A percentile compares a stretch with the other conserved stretches of the same genome.
Evolutionary conservation across 2,113 vertebrate genomes (phyloP).

Genomic region (Hypocryptadius cinnamomeus): DNA sequence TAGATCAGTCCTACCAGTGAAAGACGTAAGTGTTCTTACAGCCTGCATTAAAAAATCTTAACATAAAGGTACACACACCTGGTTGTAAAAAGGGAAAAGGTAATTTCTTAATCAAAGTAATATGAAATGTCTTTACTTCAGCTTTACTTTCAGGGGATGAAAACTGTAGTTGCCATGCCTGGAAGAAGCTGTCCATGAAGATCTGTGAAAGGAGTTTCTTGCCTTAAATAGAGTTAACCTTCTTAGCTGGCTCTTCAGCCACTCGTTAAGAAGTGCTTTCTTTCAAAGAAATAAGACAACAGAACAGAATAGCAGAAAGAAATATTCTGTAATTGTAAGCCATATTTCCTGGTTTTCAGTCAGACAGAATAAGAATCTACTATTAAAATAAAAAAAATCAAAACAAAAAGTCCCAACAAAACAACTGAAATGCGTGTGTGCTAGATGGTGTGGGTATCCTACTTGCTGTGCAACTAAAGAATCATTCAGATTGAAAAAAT

Average conservation of each 20-base stretch:
- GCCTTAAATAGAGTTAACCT: background rate
- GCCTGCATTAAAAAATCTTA: background rate
- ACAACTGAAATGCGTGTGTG: background rate
- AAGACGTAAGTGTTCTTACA: background rate
- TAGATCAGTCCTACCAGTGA: background rate
- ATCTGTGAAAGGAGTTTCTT: background rate
- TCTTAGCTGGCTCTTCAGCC: background rate
- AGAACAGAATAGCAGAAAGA: background rate
- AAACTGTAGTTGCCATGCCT: background rate
- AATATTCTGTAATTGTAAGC: background rate
- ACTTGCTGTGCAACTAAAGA: constrained; percentile 4
- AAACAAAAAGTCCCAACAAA: background rate
- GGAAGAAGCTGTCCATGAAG: background rate
- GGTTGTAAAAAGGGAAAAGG: background rate
- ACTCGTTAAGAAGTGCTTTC: background rate
- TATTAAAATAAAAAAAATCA: background rate
- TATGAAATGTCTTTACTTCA: background rate
- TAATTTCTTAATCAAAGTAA: background rate
- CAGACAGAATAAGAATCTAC: background rate
- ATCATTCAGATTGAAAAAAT: background rate
- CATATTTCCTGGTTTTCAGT: background rate
- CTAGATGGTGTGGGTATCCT: background rate
- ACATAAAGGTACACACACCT: background rate
- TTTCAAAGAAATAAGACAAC: background rate
- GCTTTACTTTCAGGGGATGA: background rate